A percentile compares a stretch with the other conserved stretches of the same genome.
These are phyloP conservation scores for Drosophila ustulata DNA, from an alignment of 2,888 invertebrate genomes.

Conservation along the genomic window DNA sequence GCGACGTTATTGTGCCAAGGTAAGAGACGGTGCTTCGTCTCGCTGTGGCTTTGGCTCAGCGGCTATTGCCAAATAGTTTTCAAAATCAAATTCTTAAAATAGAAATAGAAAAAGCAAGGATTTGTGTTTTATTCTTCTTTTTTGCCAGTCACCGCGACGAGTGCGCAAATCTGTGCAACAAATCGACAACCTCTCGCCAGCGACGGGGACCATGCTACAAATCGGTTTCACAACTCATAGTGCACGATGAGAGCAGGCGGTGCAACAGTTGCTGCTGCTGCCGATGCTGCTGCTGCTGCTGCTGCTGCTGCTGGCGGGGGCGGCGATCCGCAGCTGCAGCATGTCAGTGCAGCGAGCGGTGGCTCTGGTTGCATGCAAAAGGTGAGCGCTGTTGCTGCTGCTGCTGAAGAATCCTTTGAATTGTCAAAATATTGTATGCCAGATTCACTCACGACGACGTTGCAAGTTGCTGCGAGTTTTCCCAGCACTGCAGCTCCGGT, in stretches of 20 bases:
- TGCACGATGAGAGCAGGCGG: conserved; percentile 49
- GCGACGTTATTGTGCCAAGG: conserved; percentile 76
- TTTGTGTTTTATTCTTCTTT: conserved; percentile 44
- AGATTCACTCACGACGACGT: conserved; percentile 72
- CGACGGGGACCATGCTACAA: conserved; percentile 23
- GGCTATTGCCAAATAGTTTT: conserved; percentile 67
- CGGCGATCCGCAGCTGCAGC: conserved; percentile 48
- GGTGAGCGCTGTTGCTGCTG: conserved; percentile 36
- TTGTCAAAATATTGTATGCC: conserved; percentile 81
- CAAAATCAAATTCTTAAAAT: conserved; percentile 63
- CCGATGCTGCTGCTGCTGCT: background rate
- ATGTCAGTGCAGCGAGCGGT: conserved; percentile 39
- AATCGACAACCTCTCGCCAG: conserved; percentile 67
- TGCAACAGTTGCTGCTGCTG: conserved; percentile 3
- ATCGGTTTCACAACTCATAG: conserved; percentile 66
- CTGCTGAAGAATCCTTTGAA: conserved; percentile 79
- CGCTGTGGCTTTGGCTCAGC: background rate
- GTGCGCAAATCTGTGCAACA: conserved; percentile 68
- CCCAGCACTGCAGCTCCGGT: conserved; percentile 48
- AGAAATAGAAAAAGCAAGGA: conserved; percentile 66
- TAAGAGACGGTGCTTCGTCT: conserved; percentile 63
- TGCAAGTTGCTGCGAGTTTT: conserved; percentile 28
- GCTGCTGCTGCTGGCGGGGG: conserved; percentile 22
- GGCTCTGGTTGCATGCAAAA: conserved; percentile 41
- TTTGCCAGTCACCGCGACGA: conserved; percentile 72